phyloP scores from a whole-genome alignment of 2,888 invertebrate species.

The Nomada ruficornis region DNA sequence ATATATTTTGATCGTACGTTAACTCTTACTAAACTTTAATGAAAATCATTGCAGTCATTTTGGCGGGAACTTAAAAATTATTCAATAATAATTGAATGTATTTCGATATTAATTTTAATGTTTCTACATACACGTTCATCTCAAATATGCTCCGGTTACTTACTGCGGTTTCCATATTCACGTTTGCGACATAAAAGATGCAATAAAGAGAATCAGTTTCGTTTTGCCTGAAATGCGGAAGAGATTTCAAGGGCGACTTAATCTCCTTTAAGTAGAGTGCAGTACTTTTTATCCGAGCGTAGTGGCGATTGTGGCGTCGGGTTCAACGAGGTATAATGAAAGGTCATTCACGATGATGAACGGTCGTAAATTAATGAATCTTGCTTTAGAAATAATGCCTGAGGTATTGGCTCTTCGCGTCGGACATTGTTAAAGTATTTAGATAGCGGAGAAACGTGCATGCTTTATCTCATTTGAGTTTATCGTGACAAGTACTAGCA shows the following conservation, averaged over 20 bases:
- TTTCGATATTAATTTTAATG: not conserved
- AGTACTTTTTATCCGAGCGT: conserved; percentile 13
- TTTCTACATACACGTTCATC: not conserved
- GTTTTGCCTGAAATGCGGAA: conserved; percentile 29
- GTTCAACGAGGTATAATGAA: conserved; percentile 42
- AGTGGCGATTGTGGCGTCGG: not conserved
- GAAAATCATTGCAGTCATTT: not conserved
- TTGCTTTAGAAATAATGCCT: conserved; percentile 7
- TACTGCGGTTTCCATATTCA: not conserved
- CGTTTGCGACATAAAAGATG: not conserved
- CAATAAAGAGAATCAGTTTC: not conserved
- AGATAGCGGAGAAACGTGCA: not conserved
- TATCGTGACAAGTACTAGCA: not conserved
- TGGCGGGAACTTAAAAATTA: no score
- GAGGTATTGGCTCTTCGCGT: conserved; percentile 10
- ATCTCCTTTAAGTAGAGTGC: conserved; percentile 16
- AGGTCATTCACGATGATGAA: conserved; percentile 31
- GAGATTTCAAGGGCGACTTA: conserved; percentile 35
- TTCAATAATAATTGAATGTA: not conserved
- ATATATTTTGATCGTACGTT: no score
- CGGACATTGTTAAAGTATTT: not conserved
- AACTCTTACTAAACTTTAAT: not conserved
- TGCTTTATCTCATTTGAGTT: conserved; percentile 1
- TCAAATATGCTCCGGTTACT: not conserved
- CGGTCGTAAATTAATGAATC: conserved; percentile 33